These are phyloP conservation scores for Parambassis ranga DNA, from an alignment of 2,797 vertebrate genomes.

Conservation along the genomic window DNA sequence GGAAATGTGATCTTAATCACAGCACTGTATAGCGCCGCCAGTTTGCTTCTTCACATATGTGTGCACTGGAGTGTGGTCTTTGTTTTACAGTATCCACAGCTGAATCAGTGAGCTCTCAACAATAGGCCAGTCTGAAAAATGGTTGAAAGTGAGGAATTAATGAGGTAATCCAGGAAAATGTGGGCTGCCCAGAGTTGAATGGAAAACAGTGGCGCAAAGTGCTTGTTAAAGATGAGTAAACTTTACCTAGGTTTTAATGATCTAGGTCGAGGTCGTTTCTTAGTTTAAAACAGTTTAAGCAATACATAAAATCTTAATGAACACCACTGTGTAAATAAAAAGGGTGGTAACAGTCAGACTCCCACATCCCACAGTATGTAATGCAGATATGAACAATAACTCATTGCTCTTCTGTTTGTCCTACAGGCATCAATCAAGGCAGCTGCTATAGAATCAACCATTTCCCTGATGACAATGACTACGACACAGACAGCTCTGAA, in stretches of 20 bases:
- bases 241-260: not conserved
- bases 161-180: not conserved
- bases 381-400: not conserved
- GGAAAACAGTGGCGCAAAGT: not conserved
- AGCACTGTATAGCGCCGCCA: not conserved
- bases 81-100: not conserved
- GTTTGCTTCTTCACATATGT: not conserved
- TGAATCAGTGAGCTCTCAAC: not conserved
- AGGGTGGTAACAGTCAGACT: too few relatives aligned
- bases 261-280: not conserved
- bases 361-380: too few relatives aligned
- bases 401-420: conserved; percentile 14
- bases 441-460: conserved; percentile 98
- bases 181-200: too few relatives aligned
- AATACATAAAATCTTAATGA: too few relatives aligned
- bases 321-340: too few relatives aligned
- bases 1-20: conserved; percentile 37
- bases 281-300: not conserved
- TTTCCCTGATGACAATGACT: conserved; percentile 97
- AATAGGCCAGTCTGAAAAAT: not conserved
- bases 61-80: conserved; percentile 20
- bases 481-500: conserved; percentile 97
- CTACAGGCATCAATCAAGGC: conserved; percentile 92
- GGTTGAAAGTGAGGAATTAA: conserved; percentile 9
- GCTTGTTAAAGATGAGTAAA: not conserved